phyloP scores from a whole-genome alignment of 2,113 vertebrate species.

The Cairina moschata region DNA sequence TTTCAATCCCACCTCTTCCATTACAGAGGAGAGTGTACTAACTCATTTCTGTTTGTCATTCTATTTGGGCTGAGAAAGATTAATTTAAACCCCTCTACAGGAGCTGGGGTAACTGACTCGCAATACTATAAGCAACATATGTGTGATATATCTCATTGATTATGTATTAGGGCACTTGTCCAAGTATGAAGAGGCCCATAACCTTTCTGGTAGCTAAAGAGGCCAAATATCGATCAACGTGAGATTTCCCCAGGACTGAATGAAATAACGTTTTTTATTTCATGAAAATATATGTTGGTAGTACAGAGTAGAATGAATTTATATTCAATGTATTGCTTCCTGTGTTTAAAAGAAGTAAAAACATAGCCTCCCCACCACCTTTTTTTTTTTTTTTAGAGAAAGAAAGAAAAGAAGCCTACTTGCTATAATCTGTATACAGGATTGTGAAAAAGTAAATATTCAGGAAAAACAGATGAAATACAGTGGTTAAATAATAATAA shows the following conservation, averaged over 20 bases:
- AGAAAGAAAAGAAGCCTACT: neutral
- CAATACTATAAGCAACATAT: slow-evolving; percentile 2
- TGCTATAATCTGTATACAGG: neutral
- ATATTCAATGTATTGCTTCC: neutral
- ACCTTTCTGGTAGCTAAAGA: slow-evolving; percentile 24
- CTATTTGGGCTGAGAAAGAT: neutral
- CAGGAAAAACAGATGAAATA: neutral
- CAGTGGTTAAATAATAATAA: neutral
- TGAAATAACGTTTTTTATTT: neutral
- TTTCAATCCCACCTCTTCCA: neutral
- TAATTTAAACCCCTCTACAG: neutral
- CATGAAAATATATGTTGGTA: neutral
- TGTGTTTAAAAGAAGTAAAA: neutral
- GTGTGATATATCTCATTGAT: slow-evolving; percentile 25
- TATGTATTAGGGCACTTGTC: slow-evolving; percentile 38
- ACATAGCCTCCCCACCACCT: too few species aligned
- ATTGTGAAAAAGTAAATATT: neutral
- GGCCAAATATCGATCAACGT: slow-evolving; percentile 34
- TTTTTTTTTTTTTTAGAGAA: neutral
- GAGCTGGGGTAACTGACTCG: neutral
- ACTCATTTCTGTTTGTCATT: slow-evolving; percentile 4
- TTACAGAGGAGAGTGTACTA: neutral
- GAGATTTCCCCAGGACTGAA: neutral
- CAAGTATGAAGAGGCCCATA: neutral
- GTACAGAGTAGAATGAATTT: neutral